These are phyloP conservation scores for Hestina assimilis DNA, from an alignment of 1,140 invertebrate species.

Conservation along the genomic window DNA sequence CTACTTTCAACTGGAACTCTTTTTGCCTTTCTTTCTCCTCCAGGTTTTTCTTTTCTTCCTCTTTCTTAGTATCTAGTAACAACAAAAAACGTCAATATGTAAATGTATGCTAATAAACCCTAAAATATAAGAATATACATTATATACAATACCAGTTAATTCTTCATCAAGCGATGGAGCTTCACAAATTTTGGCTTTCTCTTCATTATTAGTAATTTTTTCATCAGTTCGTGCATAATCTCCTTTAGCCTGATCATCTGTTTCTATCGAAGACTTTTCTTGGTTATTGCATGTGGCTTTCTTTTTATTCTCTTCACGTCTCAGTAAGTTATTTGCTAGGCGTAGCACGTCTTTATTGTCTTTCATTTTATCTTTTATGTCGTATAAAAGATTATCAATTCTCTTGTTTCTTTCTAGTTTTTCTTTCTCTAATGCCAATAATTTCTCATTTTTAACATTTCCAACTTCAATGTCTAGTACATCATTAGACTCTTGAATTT, in stretches of 20 bases:
- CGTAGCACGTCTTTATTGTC: slow-evolving; percentile 66
- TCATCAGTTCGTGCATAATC: slow-evolving; percentile 29
- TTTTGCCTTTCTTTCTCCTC: slow-evolving; percentile 41
- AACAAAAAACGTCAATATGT: neutral
- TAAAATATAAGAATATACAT: neutral
- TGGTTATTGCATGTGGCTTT: slow-evolving; percentile 8
- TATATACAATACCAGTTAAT: neutral
- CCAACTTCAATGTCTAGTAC: slow-evolving; percentile 40
- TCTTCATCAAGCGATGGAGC: slow-evolving; percentile 12
- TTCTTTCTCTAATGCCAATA: slow-evolving; percentile 39
- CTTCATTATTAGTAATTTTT: neutral
- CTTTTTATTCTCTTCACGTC: slow-evolving; percentile 47
- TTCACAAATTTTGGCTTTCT: neutral
- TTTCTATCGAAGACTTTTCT: neutral
- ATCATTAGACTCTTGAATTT: neutral
- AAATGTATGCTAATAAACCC: neutral
- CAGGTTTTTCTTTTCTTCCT: slow-evolving; percentile 36
- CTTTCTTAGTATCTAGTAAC: slow-evolving; percentile 12
- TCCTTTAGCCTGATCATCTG: slow-evolving; percentile 52
- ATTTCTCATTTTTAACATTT: slow-evolving; percentile 39
- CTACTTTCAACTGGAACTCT: slow-evolving; percentile 49
- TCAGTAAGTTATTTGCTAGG: slow-evolving; percentile 64
- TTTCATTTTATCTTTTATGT: slow-evolving; percentile 71
- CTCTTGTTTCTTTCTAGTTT: slow-evolving; percentile 51
- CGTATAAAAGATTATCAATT: slow-evolving; percentile 55